Evolutionary conservation across 2,113 vertebrate genomes (phyloP).

Genomic region (Leucopternis melanops): DNA sequence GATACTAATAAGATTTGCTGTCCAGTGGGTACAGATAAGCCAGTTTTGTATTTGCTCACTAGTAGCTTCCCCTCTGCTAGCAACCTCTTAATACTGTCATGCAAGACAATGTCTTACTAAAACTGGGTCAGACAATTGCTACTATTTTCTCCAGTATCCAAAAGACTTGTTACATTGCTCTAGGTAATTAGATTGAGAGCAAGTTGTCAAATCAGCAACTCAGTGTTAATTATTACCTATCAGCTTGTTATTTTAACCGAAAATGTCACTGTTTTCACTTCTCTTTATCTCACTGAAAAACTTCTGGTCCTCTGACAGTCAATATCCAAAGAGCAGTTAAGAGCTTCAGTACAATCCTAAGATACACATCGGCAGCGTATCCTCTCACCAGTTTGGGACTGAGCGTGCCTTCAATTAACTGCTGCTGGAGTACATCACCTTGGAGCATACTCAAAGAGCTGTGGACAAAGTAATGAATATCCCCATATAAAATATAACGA

Average conservation of each 20-base stretch:
- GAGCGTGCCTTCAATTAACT: background rate
- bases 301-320: background rate
- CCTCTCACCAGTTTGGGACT: no score
- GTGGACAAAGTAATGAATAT: background rate
- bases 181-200: background rate
- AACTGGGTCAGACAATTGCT: background rate
- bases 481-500: no score
- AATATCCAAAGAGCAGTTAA: background rate
- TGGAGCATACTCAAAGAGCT: background rate
- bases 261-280: background rate
- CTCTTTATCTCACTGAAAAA: background rate
- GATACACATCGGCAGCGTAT: rapidly evolving
- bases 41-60: background rate
- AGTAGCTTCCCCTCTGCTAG: background rate
- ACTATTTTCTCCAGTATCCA: background rate
- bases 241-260: background rate
- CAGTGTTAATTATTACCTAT: background rate
- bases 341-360: background rate
- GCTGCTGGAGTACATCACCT: background rate
- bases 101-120: background rate
- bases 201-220: background rate
- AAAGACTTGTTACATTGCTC: background rate
- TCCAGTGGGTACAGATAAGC: background rate
- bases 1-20: background rate
- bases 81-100: rapidly evolving